A percentile compares a stretch with the other conserved stretches of the same genome.
These are phyloP conservation scores for Ferdinandea cuprea DNA, from an alignment of 2,888 invertebrate species.

Conservation along the genomic window DNA sequence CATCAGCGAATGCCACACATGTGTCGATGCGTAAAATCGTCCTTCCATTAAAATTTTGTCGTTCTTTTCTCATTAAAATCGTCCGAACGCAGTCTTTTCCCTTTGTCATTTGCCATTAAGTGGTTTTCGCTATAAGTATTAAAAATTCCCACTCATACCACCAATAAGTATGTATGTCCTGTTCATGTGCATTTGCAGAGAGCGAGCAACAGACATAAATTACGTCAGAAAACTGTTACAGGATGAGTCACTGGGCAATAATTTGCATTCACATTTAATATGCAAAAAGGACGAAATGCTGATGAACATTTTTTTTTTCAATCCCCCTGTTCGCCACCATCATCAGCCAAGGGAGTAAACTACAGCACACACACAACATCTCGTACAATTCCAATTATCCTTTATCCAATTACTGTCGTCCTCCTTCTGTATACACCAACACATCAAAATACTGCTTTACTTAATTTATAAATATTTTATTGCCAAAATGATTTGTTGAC, in stretches of 20 bases:
- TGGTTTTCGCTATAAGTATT: conserved; percentile 44
- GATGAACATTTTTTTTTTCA: conserved; percentile 17
- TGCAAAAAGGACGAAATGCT: conserved; percentile 61
- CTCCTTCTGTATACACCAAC: neutral
- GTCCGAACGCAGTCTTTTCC: conserved; percentile 41
- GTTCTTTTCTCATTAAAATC: conserved; percentile 38
- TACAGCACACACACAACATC: too few relatives aligned
- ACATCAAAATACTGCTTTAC: conserved; percentile 51
- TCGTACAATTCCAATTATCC: conserved; percentile 52
- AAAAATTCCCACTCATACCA: conserved; percentile 19
- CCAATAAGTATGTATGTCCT: neutral
- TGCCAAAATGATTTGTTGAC: conserved; percentile 67
- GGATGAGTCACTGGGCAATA: conserved; percentile 37
- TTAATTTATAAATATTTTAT: conserved; percentile 70
- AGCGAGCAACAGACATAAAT: conserved; percentile 58
- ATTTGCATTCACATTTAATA: conserved; percentile 62
- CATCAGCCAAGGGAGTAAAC: neutral
- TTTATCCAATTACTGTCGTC: conserved; percentile 15
- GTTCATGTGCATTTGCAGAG: neutral
- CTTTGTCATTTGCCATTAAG: conserved; percentile 57
- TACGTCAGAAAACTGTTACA: conserved; percentile 57
- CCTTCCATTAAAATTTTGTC: conserved; percentile 27
- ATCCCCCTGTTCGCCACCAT: conserved; percentile 53
- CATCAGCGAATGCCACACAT: conserved; percentile 28
- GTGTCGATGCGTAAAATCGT: conserved; percentile 44